Base-by-base conservation (phyloP, 2,113 vertebrate genomes). In the Apeltes quadracus region DNA sequence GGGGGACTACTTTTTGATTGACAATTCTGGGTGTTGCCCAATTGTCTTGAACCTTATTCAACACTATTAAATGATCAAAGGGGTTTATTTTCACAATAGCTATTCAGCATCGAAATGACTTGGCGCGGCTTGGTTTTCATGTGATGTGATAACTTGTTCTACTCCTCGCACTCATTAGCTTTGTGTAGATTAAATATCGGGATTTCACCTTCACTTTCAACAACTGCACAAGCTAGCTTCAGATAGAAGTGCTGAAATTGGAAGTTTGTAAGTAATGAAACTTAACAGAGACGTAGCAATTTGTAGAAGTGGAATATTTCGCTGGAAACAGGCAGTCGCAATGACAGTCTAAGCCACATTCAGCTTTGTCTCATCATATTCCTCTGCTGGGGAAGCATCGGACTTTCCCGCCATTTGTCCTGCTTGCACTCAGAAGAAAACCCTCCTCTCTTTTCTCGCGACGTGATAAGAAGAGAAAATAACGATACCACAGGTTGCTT, bases 391-490 rank as follows among this genome's bases (percentile, higher is more conserved):
- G 61, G 63, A 44, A 59, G 20, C 22, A 56, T 56, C 34, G 43
- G 69, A 65, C 70, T 29, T 62, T 56, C 54, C 39, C 25, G 20
- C 3, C 3, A 20, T 78, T 64, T 56, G 2, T 67, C 36, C 43
- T 34, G 23, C 58, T 59, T 41, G 29, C 51, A 54, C 58, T 77
- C 51, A 71, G 51, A 74, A 68, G 25, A 64, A 70, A 74, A 12
- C 7, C 34, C 20, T 70, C 18, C 3, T 70, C 41, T 65, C 54
- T 72, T 69, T 77, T 81, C 56, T 68, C 23, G 14, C 4, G 9
- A 23, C 53, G 67, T 80, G 80, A 80, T 73, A 79, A 77, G 53
- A 75, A 50, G 55, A 48, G 39, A 71, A 77, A 64, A 53, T 78
- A 72, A 81, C 76, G 69, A 79, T 63, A 70, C 50, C 36, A 16